Evolutionary conservation across 2,797 vertebrate species (phyloP).

Genomic region (Tenualosa thibaudeaui): DNA sequence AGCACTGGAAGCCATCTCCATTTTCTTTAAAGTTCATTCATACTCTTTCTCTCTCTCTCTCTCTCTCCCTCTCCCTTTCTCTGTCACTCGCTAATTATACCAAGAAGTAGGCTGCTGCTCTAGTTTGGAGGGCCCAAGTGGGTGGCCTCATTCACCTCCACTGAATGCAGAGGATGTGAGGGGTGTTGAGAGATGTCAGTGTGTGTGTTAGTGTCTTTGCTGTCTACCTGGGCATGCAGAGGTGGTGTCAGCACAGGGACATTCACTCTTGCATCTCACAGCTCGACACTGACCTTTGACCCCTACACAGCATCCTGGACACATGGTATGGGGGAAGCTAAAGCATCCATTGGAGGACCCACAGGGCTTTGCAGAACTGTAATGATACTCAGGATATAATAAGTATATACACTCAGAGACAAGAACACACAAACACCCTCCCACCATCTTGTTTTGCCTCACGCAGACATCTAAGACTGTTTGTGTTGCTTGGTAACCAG

Average conservation of each 20-base stretch:
- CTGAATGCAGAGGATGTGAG: constrained; percentile 37
- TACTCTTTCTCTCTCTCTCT: constrained; percentile 29
- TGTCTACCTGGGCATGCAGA: no score
- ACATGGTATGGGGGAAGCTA: neutral
- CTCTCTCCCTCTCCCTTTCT: constrained; percentile 33
- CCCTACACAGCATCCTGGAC: neutral
- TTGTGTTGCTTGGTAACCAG: constrained; percentile 9
- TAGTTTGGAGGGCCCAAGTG: constrained; percentile 57
- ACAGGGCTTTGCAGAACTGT: neutral
- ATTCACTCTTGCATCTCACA: neutral
- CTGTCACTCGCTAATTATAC: constrained; percentile 48
- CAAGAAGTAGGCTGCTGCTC: constrained; percentile 58
- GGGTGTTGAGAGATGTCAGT: neutral
- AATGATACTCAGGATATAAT: neutral
- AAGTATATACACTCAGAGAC: neutral
- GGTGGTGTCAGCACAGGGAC: neutral
- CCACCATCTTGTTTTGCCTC: neutral
- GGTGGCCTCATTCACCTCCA: constrained; percentile 58
- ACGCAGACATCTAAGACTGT: constrained; percentile 5
- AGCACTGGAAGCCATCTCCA: neutral
- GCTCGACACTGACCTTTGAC: neutral
- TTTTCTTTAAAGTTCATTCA: neutral
- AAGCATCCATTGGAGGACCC: neutral
- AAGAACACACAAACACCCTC: neutral
- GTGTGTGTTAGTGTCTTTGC: constrained; percentile 2